Conservation (phyloP, 2,797 vertebrate species). For the Stomatorhinus walkeri region DNA sequence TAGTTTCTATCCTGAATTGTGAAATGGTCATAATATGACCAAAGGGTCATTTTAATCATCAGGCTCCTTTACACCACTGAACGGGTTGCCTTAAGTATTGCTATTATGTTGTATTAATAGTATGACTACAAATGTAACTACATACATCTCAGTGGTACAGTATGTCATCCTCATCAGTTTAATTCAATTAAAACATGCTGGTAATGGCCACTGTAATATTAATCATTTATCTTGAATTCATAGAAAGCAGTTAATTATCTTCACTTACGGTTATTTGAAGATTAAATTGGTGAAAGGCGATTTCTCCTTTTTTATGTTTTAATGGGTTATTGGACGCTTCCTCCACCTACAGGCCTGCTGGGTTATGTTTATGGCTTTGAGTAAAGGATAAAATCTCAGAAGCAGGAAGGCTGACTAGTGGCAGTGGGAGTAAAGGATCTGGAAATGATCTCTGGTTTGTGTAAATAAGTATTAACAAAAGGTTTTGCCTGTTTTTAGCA, state of each 20-base stretch:
- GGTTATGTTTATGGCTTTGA: neutral
- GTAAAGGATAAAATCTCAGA: neutral
- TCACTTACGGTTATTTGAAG: neutral
- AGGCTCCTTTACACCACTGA: neutral
- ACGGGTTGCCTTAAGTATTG: neutral
- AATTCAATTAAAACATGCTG: neutral
- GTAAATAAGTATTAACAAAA: slow-evolving; percentile 2
- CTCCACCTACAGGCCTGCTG: neutral
- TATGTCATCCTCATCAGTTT: neutral
- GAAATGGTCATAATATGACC: neutral
- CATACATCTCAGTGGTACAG: neutral
- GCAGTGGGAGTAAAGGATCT: neutral
- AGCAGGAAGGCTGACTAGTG: neutral
- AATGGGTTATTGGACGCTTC: neutral
- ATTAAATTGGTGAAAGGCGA: neutral
- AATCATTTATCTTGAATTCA: neutral
- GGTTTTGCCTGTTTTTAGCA: neutral
- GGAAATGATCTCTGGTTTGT: neutral
- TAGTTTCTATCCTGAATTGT: neutral
- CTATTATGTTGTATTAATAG: neutral
- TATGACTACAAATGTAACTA: neutral
- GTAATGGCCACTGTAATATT: neutral
- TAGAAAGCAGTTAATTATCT: neutral
- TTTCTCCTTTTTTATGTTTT: neutral
- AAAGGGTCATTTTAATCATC: neutral